Evolutionary conservation across 2,888 invertebrate genomes (phyloP), one percentile per base, ranked within the genome.

Genomic region (Trissolcus brochymenae): DNA sequence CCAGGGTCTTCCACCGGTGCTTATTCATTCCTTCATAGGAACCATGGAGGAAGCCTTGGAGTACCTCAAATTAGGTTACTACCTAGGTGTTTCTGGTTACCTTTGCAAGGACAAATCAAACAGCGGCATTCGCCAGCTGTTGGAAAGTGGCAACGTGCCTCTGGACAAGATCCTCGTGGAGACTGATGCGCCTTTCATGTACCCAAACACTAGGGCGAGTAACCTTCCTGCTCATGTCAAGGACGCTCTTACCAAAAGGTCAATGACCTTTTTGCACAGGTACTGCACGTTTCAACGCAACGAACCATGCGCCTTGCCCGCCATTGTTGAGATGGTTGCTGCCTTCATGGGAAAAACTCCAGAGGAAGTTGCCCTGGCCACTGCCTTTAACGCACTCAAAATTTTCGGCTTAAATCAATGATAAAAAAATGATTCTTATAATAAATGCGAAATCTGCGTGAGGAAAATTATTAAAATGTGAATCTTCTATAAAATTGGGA

Each of bases 211-310:
- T 78, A 92, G 97, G 86, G 97, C 97, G 77, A 96, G 97, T 35
- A 98, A 98, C 89, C 90, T 98, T 85, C 96, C 97, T 53, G 90
- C 93, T 83, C 94, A 95, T 86, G 95, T 98, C 17, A 96, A 96
- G 90, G 95, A 95, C 86, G 93, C 94, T 78, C 91, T 97, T 74
- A 96, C 97, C 21, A 95, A 96, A 90, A 92, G 96, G 87, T 95
- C 95, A 43, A 92, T 94, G 91, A 94, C 92, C 81, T 95, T 95
- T 90, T 91, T 96, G 84, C 94, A 95, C 87, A 93, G 97, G 81
- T 97, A 97, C 90, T 97, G 97, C 90, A 96, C 97, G 79, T 98
- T 98, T 91, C 97, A 98, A 90, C 93, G 98, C 82, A 98, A 98
- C 90, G 98, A 98, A 90, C 98, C 98, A 0, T 98, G 98, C 90